phyloP scores from a whole-genome alignment of 2,113 vertebrate genomes.

The Otis tarda region DNA sequence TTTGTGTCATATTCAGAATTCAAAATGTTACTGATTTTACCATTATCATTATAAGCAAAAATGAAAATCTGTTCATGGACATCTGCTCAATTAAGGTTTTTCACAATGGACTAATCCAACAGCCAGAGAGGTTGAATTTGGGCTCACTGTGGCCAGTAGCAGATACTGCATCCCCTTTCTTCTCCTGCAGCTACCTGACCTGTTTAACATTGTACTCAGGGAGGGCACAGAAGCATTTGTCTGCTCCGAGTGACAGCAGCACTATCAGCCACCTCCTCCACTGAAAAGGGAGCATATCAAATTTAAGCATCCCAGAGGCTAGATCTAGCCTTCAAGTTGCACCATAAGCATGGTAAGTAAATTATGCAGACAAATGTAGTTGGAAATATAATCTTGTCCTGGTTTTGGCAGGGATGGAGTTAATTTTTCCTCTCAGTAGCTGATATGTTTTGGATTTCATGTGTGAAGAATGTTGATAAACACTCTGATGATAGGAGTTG shows the following conservation, averaged over 20 bases:
- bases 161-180: not conserved
- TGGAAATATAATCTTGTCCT: not conserved
- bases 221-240: not conserved
- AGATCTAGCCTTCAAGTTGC: not conserved
- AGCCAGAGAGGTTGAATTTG: not conserved
- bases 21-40: not conserved
- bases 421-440: no score
- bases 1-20: not conserved
- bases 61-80: not conserved
- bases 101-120: not conserved
- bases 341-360: not conserved
- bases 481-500: no score
- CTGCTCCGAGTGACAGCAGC: not conserved
- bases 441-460: no score
- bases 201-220: not conserved
- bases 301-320: not conserved
- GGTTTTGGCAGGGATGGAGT: no score
- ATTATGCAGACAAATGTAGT: not conserved
- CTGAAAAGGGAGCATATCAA: not conserved
- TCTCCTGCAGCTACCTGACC: not conserved
- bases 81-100: not conserved
- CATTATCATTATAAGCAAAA: not conserved
- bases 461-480: no score
- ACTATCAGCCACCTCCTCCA: rapidly evolving
- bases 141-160: not conserved